Percentiles rank a stretch among this genome's conserved stretches.
Conservation (phyloP, 2,888 invertebrate genomes). For the Marronus borbonicus region DNA sequence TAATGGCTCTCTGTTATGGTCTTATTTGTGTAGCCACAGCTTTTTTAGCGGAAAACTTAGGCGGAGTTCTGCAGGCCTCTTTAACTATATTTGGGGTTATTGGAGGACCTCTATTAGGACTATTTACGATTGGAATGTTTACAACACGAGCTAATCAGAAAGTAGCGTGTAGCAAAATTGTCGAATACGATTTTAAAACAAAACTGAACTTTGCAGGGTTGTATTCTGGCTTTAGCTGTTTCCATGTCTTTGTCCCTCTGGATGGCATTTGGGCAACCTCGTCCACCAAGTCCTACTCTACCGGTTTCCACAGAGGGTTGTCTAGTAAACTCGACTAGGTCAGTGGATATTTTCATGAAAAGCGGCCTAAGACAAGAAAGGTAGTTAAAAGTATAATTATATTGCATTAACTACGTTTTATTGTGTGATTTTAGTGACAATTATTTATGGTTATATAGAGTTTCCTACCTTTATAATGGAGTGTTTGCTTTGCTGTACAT, state of each 20-base stretch:
- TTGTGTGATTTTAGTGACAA: conserved; percentile 59
- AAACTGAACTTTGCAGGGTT: conserved; percentile 75
- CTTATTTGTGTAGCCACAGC: conserved; percentile 85
- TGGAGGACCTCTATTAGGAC: conserved; percentile 88
- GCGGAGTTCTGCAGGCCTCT: conserved; percentile 90
- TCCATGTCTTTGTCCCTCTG: conserved; percentile 83
- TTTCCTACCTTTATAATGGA: conserved; percentile 84
- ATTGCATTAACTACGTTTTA: not conserved
- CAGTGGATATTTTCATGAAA: conserved; percentile 42
- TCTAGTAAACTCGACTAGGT: conserved; percentile 43
- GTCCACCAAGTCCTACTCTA: conserved; percentile 75
- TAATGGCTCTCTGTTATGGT: conserved; percentile 83
- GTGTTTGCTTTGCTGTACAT: conserved; percentile 72
- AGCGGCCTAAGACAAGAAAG: not conserved
- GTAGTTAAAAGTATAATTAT: conserved; percentile 14
- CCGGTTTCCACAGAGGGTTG: conserved; percentile 77
- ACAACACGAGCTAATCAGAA: conserved; percentile 81
- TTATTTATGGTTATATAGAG: conserved; percentile 79
- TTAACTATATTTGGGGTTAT: conserved; percentile 90
- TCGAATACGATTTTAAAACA: not conserved
- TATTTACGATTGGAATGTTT: conserved; percentile 91
- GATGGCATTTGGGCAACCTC: conserved; percentile 89
- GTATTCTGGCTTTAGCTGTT: conserved; percentile 76
- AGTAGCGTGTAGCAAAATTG: conserved; percentile 67
- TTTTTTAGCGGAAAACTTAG: conserved; percentile 86